phyloP scores from a whole-genome alignment of 2,113 vertebrate species.

The Tinamus guttatus region DNA sequence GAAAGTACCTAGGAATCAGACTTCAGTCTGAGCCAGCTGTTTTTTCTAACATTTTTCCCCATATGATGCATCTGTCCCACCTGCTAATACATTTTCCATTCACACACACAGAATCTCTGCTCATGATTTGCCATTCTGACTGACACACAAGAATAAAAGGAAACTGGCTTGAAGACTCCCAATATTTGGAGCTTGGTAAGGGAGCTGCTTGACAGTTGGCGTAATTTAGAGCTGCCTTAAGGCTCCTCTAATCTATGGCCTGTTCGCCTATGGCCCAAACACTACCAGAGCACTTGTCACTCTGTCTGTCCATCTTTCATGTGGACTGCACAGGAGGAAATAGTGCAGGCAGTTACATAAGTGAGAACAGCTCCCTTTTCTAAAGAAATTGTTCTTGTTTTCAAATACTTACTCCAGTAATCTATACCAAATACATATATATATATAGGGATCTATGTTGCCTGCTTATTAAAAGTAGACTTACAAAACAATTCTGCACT shows the following conservation, averaged over 20 bases:
- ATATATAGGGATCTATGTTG: background rate
- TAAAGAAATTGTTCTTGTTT: background rate
- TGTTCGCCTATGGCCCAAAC: background rate
- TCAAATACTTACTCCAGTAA: background rate
- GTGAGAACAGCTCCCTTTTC: background rate
- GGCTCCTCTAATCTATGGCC: background rate
- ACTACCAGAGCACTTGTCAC: background rate
- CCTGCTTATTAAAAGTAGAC: background rate
- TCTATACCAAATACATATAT: background rate
- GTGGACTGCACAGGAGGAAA: background rate
- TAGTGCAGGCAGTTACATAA: background rate
- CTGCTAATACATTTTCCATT: background rate
- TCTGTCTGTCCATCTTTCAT: background rate
- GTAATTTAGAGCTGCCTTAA: background rate
- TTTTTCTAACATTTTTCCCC: conserved; percentile 11
- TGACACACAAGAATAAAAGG: background rate
- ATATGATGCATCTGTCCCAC: conserved; percentile 47
- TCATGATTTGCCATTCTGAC: background rate
- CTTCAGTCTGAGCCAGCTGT: conserved; percentile 1
- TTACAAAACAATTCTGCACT: background rate
- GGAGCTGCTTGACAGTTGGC: background rate
- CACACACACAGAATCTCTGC: background rate
- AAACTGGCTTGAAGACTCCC: background rate
- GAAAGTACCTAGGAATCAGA: conserved; percentile 24
- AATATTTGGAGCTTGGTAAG: background rate